A percentile compares a stretch with the other conserved stretches of the same genome.
Evolutionary conservation across 2,888 invertebrate species (phyloP).

Genomic region (Stenodera caucasica): DNA sequence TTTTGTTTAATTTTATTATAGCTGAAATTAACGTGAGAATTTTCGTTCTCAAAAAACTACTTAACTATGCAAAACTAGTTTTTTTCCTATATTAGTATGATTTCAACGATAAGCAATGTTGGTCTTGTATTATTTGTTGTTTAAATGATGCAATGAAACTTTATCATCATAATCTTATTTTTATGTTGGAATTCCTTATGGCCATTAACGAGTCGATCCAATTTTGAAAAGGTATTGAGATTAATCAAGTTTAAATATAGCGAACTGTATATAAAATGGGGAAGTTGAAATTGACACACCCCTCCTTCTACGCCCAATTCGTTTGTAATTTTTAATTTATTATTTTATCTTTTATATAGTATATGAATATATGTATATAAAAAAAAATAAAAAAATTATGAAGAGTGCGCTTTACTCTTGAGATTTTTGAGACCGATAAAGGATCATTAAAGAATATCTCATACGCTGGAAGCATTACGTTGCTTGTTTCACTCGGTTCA

Average conservation of each 20-base stretch:
- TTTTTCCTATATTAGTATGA: slow-evolving; percentile 28
- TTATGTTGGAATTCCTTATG: slow-evolving; percentile 13
- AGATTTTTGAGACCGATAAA: slow-evolving; percentile 52
- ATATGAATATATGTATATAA: slow-evolving; percentile 34
- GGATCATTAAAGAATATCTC: slow-evolving; percentile 56
- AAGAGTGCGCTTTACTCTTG: slow-evolving; percentile 48
- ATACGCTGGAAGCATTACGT: slow-evolving; percentile 53
- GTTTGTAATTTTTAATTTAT: slow-evolving; percentile 37
- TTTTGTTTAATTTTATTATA: neutral
- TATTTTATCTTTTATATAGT: slow-evolving; percentile 51
- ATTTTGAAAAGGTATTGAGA: slow-evolving; percentile 19
- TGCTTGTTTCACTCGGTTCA: slow-evolving; percentile 36
- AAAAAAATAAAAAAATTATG: slow-evolving; percentile 28
- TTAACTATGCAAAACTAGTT: slow-evolving; percentile 33
- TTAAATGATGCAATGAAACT: slow-evolving; percentile 11
- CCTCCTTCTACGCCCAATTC: slow-evolving; percentile 42
- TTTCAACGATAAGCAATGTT: slow-evolving; percentile 31
- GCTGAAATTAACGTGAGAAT: neutral
- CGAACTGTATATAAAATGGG: slow-evolving; percentile 25
- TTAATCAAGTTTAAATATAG: slow-evolving; percentile 26
- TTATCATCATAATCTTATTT: slow-evolving; percentile 9
- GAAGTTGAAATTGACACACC: slow-evolving; percentile 45
- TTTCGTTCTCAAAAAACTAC: slow-evolving; percentile 17
- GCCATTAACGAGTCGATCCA: slow-evolving; percentile 14
- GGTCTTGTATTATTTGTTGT: slow-evolving; percentile 12